A percentile compares a stretch with the other conserved stretches of the same genome.
Evolutionary conservation across 2,797 vertebrate species (phyloP).

Genomic region (Squalus acanthias): DNA sequence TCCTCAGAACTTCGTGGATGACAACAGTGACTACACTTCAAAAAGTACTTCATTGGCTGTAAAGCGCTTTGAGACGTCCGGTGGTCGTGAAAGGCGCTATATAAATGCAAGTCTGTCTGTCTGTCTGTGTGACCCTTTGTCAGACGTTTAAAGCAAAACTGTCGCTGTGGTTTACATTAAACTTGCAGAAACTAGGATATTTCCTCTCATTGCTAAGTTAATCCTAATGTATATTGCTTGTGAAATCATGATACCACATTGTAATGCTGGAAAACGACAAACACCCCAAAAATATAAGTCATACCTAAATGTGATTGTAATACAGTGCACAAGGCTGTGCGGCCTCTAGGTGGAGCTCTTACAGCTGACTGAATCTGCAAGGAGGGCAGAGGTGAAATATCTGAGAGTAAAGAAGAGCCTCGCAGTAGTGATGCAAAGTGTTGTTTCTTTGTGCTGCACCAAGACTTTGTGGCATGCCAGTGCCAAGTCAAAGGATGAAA

Average conservation of each 20-base stretch:
- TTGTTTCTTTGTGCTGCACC: background rate
- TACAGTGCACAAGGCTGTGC: background rate
- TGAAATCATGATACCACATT: background rate
- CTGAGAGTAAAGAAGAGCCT: background rate
- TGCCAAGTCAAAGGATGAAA: background rate
- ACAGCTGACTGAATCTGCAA: background rate
- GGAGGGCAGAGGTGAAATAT: background rate
- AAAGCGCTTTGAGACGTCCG: too few relatives aligned
- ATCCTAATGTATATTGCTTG: background rate
- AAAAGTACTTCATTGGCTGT: too few relatives aligned
- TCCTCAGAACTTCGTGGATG: too few relatives aligned
- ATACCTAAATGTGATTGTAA: background rate
- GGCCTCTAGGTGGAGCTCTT: background rate
- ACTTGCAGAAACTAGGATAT: background rate
- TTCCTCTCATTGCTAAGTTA: background rate
- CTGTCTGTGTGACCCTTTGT: too few relatives aligned
- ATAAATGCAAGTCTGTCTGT: too few relatives aligned
- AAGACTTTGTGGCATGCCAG: background rate
- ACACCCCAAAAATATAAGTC: background rate
- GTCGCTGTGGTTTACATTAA: background rate
- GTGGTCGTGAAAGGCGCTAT: too few relatives aligned
- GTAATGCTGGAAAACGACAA: background rate
- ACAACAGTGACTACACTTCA: too few relatives aligned
- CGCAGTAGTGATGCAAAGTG: background rate
- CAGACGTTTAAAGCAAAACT: background rate